Base-by-base conservation (phyloP, 37 sponge, comb jelly and placozoan species). In the Eunapius fragilis region DNA sequence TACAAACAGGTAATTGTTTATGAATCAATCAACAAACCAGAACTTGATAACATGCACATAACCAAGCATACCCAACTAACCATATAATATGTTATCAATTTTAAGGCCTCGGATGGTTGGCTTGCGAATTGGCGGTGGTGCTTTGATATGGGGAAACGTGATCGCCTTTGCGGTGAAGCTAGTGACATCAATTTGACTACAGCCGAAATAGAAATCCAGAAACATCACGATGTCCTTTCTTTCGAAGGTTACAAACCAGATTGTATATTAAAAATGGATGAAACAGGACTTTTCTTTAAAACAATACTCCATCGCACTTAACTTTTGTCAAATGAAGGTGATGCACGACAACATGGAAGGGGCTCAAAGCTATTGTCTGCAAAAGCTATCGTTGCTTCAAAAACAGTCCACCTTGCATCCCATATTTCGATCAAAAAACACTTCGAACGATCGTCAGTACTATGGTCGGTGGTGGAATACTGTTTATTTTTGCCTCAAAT, bases 331-430 rank as follows among this genome's bases (percentile, higher is more conserved):
- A 41, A 41, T 41, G 41, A 41, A 41, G 41, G 58, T 4, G 58
- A 58, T 58, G 58, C 58, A 58, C 6, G 58, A 58, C 58, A 58
- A 58, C 6, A 58, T 17, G 58, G 58, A 58, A 58, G 58, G 58
- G 58, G 58, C 58, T 58, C 58, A 9, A 58, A 58, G 58, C 58
- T 17, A 58, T 17, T 58, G 58, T 58, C 19, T 58, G 58, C 58
- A 58, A 58, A 17, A 19, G 58, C 6, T 58, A 58, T 47, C 79
- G 67, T 37, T 79, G 79, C 58, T 79, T 79, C 49, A 49, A 31
- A 79, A 28, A 25, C 47, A 14, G 79, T 67, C 79, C 79, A 79
- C 49, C 79, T 79, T 67, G 58, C 50, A 28, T 79, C 58, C 79
- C 78, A 37, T 34, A 37, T 38, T 48, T 48, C 78, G 37, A 45